Base-by-base conservation (phyloP, 1,140 invertebrate genomes). In the Leptoteleia sp. region DNA sequence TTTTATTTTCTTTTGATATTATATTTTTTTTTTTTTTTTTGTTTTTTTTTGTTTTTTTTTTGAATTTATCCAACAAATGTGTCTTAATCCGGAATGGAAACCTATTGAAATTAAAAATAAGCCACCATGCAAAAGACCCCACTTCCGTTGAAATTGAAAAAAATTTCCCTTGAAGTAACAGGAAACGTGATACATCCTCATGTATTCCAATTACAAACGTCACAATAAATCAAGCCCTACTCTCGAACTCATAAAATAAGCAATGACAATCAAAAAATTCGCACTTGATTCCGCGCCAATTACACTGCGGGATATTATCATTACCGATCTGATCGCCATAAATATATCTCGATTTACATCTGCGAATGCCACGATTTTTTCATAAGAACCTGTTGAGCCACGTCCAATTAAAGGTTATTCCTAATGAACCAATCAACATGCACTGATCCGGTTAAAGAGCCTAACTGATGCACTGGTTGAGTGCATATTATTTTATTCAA, bases 181-280 rank as follows among this genome's bases (percentile, higher is more conserved):
- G 43, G 59, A 50, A 48, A 48, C 19, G 9, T 33, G 37, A 50
- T 52, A 43, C 16, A 65, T 43, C 47, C 29, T 45, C 29, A 40
- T 52, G 35, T 65, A 54, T 43, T 35, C 16, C 48, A 65, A 54
- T 52, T 65, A 54, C 35, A 65, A 35, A 25, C 13, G 62, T 48
- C 43, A 48, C 17, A 16, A 48, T 65, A 54, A 65, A 65, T 65
- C 62, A 65, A 50, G 37, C 7, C 12, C 29, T 13, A 16, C 38
- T 62, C 57, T n/a, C 3, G 19, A 47, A 62, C 17, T 22, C 38
- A 25, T 48, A 17, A 42, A 65, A 43, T 42, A 42, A 31, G 25
- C n/a, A 9, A 15, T 31, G 40, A 9, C 57, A 25, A 62, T 48
- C 8, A 59, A 62, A 48, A 62, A 59, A 45, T 62, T 3, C 12